These are phyloP conservation scores for Tromatobia lineatoria DNA, from an alignment of 2,888 invertebrate genomes.

Conservation along the genomic window DNA sequence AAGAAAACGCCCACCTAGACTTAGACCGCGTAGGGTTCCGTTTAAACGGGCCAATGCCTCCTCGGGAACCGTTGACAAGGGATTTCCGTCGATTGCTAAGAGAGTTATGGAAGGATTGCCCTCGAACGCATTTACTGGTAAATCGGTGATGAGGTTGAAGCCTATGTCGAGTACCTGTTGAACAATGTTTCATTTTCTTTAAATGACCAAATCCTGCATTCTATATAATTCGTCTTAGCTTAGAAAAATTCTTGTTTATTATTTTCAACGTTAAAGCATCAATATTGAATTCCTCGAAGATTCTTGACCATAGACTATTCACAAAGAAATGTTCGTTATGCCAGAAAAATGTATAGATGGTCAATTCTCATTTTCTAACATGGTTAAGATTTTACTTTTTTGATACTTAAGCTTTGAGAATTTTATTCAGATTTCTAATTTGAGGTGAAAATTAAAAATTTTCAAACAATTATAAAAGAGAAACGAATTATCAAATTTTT, in stretches of 20 bases:
- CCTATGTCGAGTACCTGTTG: constrained; percentile 94
- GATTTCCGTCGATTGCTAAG: constrained; percentile 96
- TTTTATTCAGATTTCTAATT: not conserved
- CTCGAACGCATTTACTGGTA: constrained; percentile 93
- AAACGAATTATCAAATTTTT: constrained; percentile 25
- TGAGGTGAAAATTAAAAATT: not conserved
- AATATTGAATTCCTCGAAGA: no score
- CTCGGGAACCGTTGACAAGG: constrained; percentile 93
- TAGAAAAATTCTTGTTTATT: no score
- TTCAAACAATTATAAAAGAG: not conserved
- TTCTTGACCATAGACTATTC: no score
- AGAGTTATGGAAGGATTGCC: constrained; percentile 94
- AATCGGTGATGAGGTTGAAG: constrained; percentile 94
- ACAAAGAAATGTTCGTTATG: no score
- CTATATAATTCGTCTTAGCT: no score
- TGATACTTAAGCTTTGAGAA: no score
- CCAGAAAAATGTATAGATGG: no score
- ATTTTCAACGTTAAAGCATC: no score
- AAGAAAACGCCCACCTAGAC: constrained; percentile 94
- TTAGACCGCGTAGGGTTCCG: constrained; percentile 93
- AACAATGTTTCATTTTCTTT: not conserved
- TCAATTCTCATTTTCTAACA: no score
- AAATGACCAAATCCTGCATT: not conserved
- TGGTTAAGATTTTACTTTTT: no score
- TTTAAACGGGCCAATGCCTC: constrained; percentile 93